A percentile compares a stretch with the other conserved stretches of the same genome.
These are phyloP conservation scores for Meiosimyza platycephala DNA, from an alignment of 2,888 invertebrate species.

Conservation along the genomic window DNA sequence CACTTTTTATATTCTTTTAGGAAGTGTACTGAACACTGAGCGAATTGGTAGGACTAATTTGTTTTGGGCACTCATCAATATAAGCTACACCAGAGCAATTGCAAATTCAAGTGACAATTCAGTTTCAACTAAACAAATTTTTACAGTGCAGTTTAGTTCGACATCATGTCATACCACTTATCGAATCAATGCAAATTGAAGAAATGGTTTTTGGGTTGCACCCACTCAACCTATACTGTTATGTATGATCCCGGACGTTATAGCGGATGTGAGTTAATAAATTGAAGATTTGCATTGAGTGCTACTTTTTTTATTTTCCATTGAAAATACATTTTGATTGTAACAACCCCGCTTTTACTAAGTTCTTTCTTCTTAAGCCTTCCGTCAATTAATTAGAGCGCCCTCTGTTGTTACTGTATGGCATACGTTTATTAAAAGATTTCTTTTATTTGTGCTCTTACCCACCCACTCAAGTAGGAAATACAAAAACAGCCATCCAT, in stretches of 20 bases:
- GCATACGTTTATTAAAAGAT: conserved; percentile 8
- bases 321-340: no score
- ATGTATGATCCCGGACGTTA: no score
- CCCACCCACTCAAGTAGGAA: conserved; percentile 17
- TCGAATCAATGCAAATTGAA: conserved; percentile 35
- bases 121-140: no score
- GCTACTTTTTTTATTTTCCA: conserved; percentile 7
- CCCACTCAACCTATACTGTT: no score
- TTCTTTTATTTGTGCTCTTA: conserved; percentile 3
- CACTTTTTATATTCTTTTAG: no score
- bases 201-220: conserved; percentile 2
- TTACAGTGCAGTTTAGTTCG: no score
- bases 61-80: no score
- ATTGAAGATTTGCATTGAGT: conserved; percentile 39
- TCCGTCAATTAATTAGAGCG: conserved; percentile 29
- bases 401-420: conserved; percentile 5
- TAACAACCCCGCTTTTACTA: neutral
- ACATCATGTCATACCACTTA: conserved; percentile 3
- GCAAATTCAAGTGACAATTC: no score
- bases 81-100: no score
- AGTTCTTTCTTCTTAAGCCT: neutral
- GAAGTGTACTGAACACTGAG: no score
- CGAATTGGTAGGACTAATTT: no score
- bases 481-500: neutral
- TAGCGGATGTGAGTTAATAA: conserved; percentile 37